A percentile compares a stretch with the other conserved stretches of the same genome.
phyloP scores from a whole-genome alignment of 2,113 vertebrate species.

The Serilophus lunatus region DNA sequence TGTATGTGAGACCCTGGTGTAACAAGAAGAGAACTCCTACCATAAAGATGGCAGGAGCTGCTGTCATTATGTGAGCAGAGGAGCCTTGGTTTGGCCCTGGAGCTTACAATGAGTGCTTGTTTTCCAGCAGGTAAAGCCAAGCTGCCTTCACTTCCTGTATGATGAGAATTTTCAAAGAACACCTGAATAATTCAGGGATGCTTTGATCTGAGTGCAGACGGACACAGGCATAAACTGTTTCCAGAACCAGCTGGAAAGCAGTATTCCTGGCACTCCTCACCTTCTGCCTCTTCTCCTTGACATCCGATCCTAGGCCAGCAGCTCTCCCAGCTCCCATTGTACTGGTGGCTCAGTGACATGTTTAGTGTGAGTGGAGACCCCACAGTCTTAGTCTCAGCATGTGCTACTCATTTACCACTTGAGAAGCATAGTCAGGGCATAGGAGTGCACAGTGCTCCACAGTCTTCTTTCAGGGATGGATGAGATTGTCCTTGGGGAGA shows the following conservation, averaged over 20 bases:
- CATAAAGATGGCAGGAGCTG: neutral
- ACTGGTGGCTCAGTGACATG: neutral
- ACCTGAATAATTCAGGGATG: slow-evolving; percentile 84
- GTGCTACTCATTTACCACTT: neutral
- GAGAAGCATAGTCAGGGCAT: neutral
- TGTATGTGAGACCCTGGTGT: neutral
- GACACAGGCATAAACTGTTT: slow-evolving; percentile 71
- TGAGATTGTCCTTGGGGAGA: neutral
- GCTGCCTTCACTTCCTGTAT: slow-evolving; percentile 28
- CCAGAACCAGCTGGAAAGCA: slow-evolving; percentile 80
- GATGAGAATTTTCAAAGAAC: slow-evolving; percentile 67
- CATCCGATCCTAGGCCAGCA: slow-evolving; percentile 39
- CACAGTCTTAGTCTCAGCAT: neutral
- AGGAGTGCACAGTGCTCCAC: neutral
- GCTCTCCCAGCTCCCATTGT: slow-evolving; percentile 11
- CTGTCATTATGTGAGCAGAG: neutral
- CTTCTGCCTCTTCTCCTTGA: slow-evolving; percentile 39
- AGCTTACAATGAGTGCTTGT: slow-evolving; percentile 30
- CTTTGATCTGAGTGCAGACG: slow-evolving; percentile 72
- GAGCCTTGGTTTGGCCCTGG: neutral
- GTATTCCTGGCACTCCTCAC: slow-evolving; percentile 62
- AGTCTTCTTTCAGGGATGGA: neutral
- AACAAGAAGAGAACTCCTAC: neutral
- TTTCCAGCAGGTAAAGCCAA: slow-evolving; percentile 54
- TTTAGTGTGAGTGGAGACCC: neutral